Base-by-base conservation (phyloP, 1,140 invertebrate genomes). In the Helicorthomorpha holstii region DNA sequence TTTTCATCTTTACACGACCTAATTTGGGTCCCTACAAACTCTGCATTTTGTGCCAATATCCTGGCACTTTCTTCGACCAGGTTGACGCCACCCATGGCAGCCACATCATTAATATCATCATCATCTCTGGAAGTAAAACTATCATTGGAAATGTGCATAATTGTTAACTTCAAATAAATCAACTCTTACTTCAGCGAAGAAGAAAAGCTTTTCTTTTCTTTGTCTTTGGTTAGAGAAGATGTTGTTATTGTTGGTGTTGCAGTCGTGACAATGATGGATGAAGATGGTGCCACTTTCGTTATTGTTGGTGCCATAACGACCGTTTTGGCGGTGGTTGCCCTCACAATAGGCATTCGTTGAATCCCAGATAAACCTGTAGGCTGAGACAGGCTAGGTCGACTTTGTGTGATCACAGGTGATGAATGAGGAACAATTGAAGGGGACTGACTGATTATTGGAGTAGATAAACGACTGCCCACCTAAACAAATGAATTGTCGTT, bases 61-160 rank as follows among this genome's bases (percentile, higher is more conserved):
- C 86, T 81, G 64, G 94, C 89, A 49, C 83, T 85, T 71, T 98
- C 93, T 70, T 98, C 93, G 1, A 86, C 83, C 58, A 98, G 73
- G 71, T 98, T 98, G n/a, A 98, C 92, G 25, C 93, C 93, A 59
- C 93, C 93, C 93, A 98, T 98, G 3, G 92, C 92, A 23, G 93
- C 92, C 0, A 98, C 93, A 75, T 98, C 93, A 64, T 97, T 98
- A 57, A 98, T 95, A 66, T 93, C 89, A 69, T 94, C 89, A 66
- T 93, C 88, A 26, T 81, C 83, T 65, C 82, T 74, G 46, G 44
- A 21, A 25, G 21, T 27, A 3, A 27, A 48, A 24, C 3, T 4
- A 12, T 21, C 7, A 46, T 7, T 46, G 44, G 12, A 4, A 46
- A 21, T 21, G 4, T 46, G 4, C 7, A 4, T 7, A 48, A 14